phyloP scores from a whole-genome alignment of 1,140 invertebrate genomes.

The Listronotus oregonensis region DNA sequence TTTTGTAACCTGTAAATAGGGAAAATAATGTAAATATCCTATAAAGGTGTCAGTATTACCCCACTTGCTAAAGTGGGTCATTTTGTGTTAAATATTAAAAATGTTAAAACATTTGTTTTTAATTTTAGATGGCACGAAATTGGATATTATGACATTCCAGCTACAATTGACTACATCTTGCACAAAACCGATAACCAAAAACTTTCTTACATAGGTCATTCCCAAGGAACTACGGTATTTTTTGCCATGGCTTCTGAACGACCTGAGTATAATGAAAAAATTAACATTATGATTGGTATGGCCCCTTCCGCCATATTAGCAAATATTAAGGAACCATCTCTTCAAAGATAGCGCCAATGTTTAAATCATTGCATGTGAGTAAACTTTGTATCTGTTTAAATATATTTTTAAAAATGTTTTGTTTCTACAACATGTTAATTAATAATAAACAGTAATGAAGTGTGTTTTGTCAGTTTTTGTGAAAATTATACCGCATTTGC shows the following conservation, averaged over 20 bases:
- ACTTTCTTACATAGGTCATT: conserved; percentile 60
- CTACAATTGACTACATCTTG: conserved; percentile 70
- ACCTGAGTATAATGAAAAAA: conserved; percentile 70
- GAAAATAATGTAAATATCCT: too few relatives aligned
- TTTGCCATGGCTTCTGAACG: conserved; percentile 59
- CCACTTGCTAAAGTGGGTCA: too few relatives aligned
- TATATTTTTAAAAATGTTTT: too few relatives aligned
- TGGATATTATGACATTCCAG: conserved; percentile 71
- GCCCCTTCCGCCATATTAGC: conserved; percentile 69
- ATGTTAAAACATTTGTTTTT: not conserved
- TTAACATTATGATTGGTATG: conserved; percentile 67
- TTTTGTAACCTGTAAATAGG: too few relatives aligned
- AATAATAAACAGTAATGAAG: too few relatives aligned
- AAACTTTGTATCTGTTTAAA: too few relatives aligned
- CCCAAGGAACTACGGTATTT: conserved; percentile 64
- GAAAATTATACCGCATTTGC: too few relatives aligned
- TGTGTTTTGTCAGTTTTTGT: too few relatives aligned
- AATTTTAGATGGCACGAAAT: conserved; percentile 71
- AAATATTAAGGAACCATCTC: conserved; percentile 48
- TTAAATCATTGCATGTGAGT: conserved; percentile 22
- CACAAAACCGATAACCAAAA: conserved; percentile 59
- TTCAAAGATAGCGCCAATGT: conserved; percentile 15
- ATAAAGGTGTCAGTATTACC: too few relatives aligned
- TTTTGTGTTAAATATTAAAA: too few relatives aligned
- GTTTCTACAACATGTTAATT: too few relatives aligned